Evolutionary conservation across 2,888 invertebrate genomes (phyloP).

Genomic region (Meghimatium bilineatum): DNA sequence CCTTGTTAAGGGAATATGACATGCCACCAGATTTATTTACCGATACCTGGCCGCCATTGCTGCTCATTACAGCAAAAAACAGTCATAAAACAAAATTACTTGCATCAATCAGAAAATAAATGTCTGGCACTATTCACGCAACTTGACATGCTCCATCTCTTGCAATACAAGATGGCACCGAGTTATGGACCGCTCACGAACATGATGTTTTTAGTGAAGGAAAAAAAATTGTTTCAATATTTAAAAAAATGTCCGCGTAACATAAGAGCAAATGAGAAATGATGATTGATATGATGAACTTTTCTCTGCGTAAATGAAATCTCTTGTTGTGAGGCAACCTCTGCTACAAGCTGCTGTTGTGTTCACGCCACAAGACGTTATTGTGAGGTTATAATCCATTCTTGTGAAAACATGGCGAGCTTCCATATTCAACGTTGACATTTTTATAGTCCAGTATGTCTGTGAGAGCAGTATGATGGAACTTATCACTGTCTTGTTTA

Average conservation of each 20-base stretch:
- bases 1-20: conserved; percentile 24
- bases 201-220: no score
- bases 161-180: background rate
- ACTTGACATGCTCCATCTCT: conserved; percentile 3
- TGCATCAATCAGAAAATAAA: conserved; percentile 1
- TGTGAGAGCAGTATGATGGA: no score
- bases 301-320: background rate
- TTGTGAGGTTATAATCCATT: background rate
- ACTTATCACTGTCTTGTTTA: no score
- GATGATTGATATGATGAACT: background rate
- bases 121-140: background rate
- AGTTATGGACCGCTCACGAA: conserved; percentile 3
- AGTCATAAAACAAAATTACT: conserved; percentile 11
- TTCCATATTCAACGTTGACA: no score
- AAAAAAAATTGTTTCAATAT: no score
- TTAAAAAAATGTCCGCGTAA: no score
- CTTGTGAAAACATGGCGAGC: background rate
- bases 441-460: no score
- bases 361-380: background rate
- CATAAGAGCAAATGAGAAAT: background rate
- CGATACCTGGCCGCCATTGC: background rate
- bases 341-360: background rate
- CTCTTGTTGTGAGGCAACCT: background rate
- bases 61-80: conserved; percentile 20
- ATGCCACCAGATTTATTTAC: conserved; percentile 24